Base-by-base conservation (phyloP, 1,140 invertebrate genomes). In the Drosophila miranda region DNA sequence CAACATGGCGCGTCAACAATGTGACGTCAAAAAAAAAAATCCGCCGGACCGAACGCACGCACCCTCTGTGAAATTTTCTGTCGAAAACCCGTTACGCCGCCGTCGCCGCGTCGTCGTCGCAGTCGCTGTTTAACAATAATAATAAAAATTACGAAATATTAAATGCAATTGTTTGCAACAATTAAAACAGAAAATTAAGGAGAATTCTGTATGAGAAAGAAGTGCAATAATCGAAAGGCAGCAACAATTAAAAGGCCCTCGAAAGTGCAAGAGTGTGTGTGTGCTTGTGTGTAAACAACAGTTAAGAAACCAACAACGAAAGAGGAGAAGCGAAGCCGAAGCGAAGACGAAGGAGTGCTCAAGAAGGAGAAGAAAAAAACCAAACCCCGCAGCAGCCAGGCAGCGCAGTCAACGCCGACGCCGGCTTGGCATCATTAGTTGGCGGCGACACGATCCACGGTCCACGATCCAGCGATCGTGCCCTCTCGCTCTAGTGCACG, bases 371-470 rank as follows among this genome's bases (percentile, higher is more conserved):
- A 38, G 34, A 13, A 38, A 59, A 59, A 59, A 51, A 64, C 66
- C 61, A 64, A 51, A 52, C 61, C 57, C 62, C 55, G 50, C 58
- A 76, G 46, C 55, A 74, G 62, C 53, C 66, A 75, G 21, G 67
- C 60, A 64, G 67, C 72, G 70, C 67, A 58, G 73, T 62, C 59
- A 63, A 55, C 69, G 69, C 45, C 62, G 75, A 77, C 77, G 77
- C 70, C 77, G 77, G 77, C 75, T 77, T 52, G 74, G 64, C 77
- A 78, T 74, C 75, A 77, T 80, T 75, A 78, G 70, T 74, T 86
- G 23, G 23, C 23, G 46, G 41, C 55, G 69, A 70, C 67, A 55
- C 67, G 60, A 55, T 73, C 43, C 30, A 51, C 51, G 46, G 5
- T 68, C 53, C 23, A 19, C 19, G 23, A 26, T 26, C 23, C 43